Conservation (phyloP, 2,888 invertebrate species). For the Alviniconcha strummeri region DNA sequence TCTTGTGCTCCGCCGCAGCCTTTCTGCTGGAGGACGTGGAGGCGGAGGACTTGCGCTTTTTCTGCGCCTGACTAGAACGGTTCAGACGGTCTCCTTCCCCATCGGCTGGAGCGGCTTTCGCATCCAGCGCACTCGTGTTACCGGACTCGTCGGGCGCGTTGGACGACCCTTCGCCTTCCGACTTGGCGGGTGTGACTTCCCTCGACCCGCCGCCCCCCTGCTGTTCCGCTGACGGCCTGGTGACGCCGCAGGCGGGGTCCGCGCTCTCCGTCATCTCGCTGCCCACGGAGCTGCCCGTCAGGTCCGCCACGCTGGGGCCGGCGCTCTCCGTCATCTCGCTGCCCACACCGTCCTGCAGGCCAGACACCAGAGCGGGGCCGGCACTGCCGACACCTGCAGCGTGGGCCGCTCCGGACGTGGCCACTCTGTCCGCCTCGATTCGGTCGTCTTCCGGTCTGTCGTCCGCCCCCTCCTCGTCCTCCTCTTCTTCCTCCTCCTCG, state of each 20-base stretch:
- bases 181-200: neutral
- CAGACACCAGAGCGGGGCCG: neutral
- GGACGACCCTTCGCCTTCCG: slow-evolving; percentile 1
- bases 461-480: slow-evolving; percentile 16
- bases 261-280: slow-evolving; percentile 14
- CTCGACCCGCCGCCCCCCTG: neutral
- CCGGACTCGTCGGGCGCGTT: slow-evolving; percentile 5
- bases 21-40: slow-evolving; percentile 36
- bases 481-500: slow-evolving; percentile 4
- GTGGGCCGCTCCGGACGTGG: neutral
- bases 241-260: neutral
- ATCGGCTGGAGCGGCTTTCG: neutral
- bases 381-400: neutral
- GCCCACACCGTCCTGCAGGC: neutral
- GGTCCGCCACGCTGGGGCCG: neutral
- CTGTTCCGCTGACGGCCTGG: neutral
- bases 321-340: slow-evolving; percentile 32
- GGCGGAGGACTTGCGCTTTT: neutral
- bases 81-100: neutral
- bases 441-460: slow-evolving; percentile 48
- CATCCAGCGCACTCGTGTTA: neutral
- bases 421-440: slow-evolving; percentile 47
- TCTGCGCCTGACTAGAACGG: neutral
- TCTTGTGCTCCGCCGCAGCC: slow-evolving; percentile 59
- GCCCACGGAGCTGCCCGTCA: neutral